phyloP scores from a whole-genome alignment of 2,113 vertebrate species.

The Grantiella picta region DNA sequence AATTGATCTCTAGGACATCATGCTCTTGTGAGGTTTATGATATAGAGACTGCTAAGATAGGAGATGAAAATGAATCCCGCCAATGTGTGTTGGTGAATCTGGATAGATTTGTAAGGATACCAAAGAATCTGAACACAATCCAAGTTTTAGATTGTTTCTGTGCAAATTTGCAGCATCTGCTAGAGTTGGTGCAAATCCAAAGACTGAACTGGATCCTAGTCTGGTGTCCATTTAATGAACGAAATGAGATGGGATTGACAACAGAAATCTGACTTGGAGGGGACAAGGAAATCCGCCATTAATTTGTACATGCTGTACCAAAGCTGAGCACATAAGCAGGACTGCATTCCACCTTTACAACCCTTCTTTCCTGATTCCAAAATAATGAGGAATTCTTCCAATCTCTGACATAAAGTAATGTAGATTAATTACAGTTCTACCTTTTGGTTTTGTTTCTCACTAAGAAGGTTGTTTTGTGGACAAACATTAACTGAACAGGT shows the following conservation, averaged over 20 bases:
- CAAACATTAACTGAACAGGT: background rate
- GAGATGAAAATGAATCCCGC: background rate
- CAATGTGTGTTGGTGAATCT: background rate
- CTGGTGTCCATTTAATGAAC: background rate
- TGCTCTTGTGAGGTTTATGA: background rate
- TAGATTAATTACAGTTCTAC: background rate
- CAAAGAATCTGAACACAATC: background rate
- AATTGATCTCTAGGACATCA: background rate
- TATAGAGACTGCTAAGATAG: background rate
- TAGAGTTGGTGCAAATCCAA: background rate
- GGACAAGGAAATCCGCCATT: background rate
- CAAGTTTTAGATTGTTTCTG: constrained; percentile 24
- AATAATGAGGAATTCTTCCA: background rate
- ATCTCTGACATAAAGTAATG: background rate
- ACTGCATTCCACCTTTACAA: constrained; percentile 10
- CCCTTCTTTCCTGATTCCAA: background rate
- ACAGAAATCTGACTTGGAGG: constrained; percentile 7
- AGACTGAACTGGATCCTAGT: background rate
- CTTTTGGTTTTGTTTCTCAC: background rate
- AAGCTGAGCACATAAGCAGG: background rate
- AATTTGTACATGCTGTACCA: background rate
- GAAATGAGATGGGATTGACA: background rate
- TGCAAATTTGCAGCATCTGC: constrained; percentile 45
- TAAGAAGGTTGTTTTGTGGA: background rate
- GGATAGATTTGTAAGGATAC: background rate